These are phyloP conservation scores for Gorsachius goisagi DNA, from an alignment of 2,113 vertebrate species.

Conservation along the genomic window DNA sequence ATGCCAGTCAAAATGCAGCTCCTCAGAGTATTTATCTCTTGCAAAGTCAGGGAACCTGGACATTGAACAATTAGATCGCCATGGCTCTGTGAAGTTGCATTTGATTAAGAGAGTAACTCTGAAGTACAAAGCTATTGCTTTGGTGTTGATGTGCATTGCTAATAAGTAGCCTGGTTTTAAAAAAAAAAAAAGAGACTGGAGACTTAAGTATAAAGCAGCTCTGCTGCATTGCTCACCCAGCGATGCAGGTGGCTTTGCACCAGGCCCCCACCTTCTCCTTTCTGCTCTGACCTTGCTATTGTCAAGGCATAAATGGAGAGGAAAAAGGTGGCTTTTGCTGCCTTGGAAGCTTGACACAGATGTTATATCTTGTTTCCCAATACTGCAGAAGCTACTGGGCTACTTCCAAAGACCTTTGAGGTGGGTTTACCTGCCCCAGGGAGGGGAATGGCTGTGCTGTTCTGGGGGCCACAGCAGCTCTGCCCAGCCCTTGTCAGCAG, in stretches of 20 bases:
- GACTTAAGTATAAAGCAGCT: background rate
- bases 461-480: background rate
- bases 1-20: constrained; percentile 28
- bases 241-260: background rate
- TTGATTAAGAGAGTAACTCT: constrained; percentile 25
- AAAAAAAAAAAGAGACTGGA: background rate
- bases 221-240: accelerated
- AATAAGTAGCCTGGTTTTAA: background rate
- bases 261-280: background rate
- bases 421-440: too few species aligned
- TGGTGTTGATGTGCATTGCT: background rate
- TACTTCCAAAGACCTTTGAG: background rate
- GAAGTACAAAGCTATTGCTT: background rate
- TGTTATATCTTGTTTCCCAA: background rate
- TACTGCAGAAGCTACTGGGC: background rate
- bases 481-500: background rate
- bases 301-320: accelerated
- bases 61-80: background rate
- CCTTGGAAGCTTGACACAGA: background rate
- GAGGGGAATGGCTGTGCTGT: background rate
- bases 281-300: background rate
- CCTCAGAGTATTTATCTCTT: background rate
- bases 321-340: background rate
- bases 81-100: constrained; percentile 10
- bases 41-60: background rate